Conservation (phyloP, 2,797 vertebrate species). For the Dicrostonyx torquatus region DNA sequence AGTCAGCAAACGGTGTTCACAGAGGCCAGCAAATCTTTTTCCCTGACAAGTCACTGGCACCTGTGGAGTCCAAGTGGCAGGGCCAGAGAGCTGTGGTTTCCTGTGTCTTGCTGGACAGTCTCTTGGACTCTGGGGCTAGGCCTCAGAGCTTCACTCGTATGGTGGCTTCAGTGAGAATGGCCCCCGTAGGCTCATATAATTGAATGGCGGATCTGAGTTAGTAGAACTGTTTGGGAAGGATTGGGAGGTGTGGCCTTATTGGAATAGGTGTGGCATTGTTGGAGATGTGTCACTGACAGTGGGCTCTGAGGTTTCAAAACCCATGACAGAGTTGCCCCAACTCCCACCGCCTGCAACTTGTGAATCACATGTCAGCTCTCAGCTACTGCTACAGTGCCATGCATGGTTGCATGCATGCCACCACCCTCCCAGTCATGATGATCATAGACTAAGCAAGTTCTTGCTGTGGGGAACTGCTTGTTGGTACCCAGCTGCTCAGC, state of each 20-base stretch:
- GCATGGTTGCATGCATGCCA: background rate
- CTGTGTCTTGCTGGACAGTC: background rate
- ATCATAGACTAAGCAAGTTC: background rate
- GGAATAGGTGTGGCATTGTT: background rate
- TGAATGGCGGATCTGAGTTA: background rate
- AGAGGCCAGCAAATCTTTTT: fast-evolving
- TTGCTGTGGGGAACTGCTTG: no score
- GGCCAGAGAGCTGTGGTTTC: fast-evolving
- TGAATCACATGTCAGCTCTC: background rate
- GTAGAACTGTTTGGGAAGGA: background rate
- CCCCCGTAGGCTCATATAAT: no score
- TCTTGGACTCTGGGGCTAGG: background rate
- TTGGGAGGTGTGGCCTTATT: background rate
- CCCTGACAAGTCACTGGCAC: background rate
- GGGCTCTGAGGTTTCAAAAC: background rate
- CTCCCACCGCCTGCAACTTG: background rate
- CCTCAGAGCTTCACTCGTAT: background rate
- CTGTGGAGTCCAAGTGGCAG: background rate
- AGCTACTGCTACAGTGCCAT: no score
- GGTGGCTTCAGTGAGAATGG: background rate
- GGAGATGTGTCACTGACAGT: background rate
- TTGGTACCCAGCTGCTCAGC: no score
- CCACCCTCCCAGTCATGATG: background rate
- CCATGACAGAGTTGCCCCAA: background rate
- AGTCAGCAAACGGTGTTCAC: no score